A percentile compares a stretch with the other conserved stretches of the same genome.
Conservation (phyloP, 2,888 invertebrate species). For the Melanargia galathea region DNA sequence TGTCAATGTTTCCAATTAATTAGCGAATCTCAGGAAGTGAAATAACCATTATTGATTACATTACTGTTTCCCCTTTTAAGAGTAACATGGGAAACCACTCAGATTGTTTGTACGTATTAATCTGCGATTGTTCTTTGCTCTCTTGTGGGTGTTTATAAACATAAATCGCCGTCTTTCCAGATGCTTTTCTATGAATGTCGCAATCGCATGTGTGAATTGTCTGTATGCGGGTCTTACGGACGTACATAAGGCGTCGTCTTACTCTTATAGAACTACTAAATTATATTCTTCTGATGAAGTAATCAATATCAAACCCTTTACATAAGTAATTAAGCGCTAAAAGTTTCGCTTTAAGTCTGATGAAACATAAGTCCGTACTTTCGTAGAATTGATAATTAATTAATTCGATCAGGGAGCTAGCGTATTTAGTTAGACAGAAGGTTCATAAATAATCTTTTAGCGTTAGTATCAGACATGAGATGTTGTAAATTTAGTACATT, state of each 20-base stretch:
- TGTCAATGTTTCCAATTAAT: slow-evolving; percentile 46
- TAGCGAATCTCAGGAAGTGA: slow-evolving; percentile 43
- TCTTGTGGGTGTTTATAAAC: slow-evolving; percentile 4
- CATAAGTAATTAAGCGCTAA: slow-evolving; percentile 9
- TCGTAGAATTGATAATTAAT: neutral
- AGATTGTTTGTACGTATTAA: slow-evolving; percentile 43
- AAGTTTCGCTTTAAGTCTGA: neutral
- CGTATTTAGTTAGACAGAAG: neutral
- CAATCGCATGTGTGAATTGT: too few species aligned
- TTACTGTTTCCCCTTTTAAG: slow-evolving; percentile 47
- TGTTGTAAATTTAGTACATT: neutral
- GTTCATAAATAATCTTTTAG: neutral
- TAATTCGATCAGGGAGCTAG: slow-evolving; percentile 8
- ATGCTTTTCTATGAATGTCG: neutral
- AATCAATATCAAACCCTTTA: neutral
- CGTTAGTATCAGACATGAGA: neutral
- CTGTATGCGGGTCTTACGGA: too few species aligned
- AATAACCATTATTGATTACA: slow-evolving; percentile 49
- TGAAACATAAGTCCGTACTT: neutral
- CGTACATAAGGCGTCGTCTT: too few species aligned
- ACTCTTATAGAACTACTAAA: too few species aligned
- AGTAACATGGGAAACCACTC: slow-evolving; percentile 59
- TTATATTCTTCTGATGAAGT: neutral
- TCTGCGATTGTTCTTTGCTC: slow-evolving; percentile 33
- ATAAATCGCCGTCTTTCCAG: neutral